phyloP scores from a whole-genome alignment of 1,140 invertebrate genomes.

The Sitophilus oryzae region DNA sequence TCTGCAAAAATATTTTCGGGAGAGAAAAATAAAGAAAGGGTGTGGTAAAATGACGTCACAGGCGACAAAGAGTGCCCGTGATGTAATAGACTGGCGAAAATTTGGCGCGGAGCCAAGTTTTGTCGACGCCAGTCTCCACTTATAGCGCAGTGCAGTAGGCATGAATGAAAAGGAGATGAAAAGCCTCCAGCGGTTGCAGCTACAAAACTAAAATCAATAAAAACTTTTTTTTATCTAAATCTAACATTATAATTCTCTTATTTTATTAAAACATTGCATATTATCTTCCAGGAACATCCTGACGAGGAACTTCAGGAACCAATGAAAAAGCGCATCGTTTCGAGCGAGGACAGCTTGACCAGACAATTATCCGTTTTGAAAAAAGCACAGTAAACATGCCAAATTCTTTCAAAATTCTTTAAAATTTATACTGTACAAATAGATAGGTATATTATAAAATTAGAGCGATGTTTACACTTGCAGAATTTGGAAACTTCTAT shows the following conservation, averaged over 20 bases:
- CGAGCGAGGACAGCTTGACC: constrained; percentile 51
- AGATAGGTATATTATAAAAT: too few relatives aligned
- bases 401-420: neutral
- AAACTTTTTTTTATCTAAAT: too few relatives aligned
- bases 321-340: constrained; percentile 53
- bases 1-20: too few relatives aligned
- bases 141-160: constrained; percentile 16
- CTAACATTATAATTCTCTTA: too few relatives aligned
- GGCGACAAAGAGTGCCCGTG: constrained; percentile 1
- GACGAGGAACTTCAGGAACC: constrained; percentile 37
- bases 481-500: too few relatives aligned
- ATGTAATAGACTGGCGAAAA: constrained; percentile 9
- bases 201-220: neutral
- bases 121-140: neutral
- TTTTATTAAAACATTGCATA: too few relatives aligned
- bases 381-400: constrained; percentile 45
- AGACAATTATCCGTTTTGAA: constrained; percentile 53
- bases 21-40: too few relatives aligned
- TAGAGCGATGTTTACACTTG: too few relatives aligned
- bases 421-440: constrained; percentile 13
- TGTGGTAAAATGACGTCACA: constrained; percentile 7
- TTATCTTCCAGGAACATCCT: too few relatives aligned
- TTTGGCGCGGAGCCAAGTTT: constrained; percentile 11
- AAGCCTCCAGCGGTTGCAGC: neutral
- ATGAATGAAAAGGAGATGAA: constrained; percentile 12